A percentile compares a stretch with the other conserved stretches of the same genome.
Evolutionary conservation across 1,140 invertebrate species (phyloP).

Genomic region (Bombus turneri): DNA sequence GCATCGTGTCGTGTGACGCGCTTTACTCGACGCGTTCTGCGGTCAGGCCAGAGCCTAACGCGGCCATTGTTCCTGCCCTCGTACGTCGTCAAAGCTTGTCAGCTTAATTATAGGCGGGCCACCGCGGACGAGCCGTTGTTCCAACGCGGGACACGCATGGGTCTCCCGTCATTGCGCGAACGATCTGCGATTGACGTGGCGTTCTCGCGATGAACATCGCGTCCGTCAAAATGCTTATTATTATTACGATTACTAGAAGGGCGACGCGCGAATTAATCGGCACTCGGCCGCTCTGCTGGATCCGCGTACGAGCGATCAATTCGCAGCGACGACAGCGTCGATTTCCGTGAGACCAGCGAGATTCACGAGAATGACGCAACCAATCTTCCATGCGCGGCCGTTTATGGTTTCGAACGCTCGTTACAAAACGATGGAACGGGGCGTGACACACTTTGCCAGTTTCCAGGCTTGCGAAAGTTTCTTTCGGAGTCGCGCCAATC

Average conservation of each 20-base stretch:
- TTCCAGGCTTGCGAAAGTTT: background rate
- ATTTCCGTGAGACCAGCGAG: too few species aligned
- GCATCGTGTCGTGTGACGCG: conserved; percentile 61
- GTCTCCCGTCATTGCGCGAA: conserved; percentile 32
- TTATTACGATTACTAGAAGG: conserved; percentile 18
- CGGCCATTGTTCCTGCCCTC: conserved; percentile 64
- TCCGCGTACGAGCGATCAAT: background rate
- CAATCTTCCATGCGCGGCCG: too few species aligned
- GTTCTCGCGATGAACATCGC: conserved; percentile 39
- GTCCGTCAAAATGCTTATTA: conserved; percentile 24
- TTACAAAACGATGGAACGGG: too few species aligned
- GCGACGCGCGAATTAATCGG: conserved; percentile 15
- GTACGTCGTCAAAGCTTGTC: conserved; percentile 69
- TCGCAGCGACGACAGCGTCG: background rate
- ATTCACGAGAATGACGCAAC: too few species aligned
- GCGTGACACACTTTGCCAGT: conserved; percentile 8
- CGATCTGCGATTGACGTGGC: conserved; percentile 60
- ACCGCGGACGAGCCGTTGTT: conserved; percentile 56
- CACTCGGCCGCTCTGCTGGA: background rate
- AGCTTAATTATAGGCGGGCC: conserved; percentile 68
- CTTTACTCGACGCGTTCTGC: conserved; percentile 52
- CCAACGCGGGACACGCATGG: conserved; percentile 37
- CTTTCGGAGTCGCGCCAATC: background rate
- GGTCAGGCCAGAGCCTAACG: conserved; percentile 27
- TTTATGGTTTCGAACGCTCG: background rate